phyloP scores from a whole-genome alignment of 2,888 invertebrate species.

The Dendrolimus pini region DNA sequence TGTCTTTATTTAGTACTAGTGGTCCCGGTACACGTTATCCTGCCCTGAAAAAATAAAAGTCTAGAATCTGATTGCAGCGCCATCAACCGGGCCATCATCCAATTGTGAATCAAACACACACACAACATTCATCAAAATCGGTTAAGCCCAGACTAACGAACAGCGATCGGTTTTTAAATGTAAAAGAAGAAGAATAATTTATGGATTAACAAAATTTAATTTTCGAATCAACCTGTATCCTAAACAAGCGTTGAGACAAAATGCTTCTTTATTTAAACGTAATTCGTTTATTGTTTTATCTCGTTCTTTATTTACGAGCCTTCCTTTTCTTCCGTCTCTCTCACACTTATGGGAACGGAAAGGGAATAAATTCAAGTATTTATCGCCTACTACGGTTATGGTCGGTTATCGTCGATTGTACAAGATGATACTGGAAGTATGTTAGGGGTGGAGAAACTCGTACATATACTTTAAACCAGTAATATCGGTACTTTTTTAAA shows the following conservation, averaged over 20 bases:
- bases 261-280: constrained; percentile 72
- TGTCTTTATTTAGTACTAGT: too few relatives aligned
- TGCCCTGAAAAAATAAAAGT: too few relatives aligned
- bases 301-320: constrained; percentile 66
- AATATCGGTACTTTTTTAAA: too few relatives aligned
- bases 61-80: too few relatives aligned
- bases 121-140: too few relatives aligned
- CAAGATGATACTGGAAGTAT: constrained; percentile 56
- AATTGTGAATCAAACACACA: too few relatives aligned
- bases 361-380: constrained; percentile 62
- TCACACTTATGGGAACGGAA: constrained; percentile 18
- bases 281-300: constrained; percentile 77
- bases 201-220: too few relatives aligned
- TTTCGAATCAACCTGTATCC: constrained; percentile 40
- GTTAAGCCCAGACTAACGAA: too few relatives aligned
- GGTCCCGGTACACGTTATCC: too few relatives aligned
- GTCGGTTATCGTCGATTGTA: constrained; percentile 58
- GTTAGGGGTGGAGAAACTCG: constrained; percentile 27
- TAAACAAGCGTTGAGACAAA: constrained; percentile 61
- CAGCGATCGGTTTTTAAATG: too few relatives aligned
- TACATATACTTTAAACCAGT: neutral
- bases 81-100: too few relatives aligned
- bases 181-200: too few relatives aligned
- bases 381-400: constrained; percentile 60
- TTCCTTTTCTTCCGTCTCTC: constrained; percentile 39